phyloP scores from a whole-genome alignment of 2,113 vertebrate species.

The Sebastes fasciatus region DNA sequence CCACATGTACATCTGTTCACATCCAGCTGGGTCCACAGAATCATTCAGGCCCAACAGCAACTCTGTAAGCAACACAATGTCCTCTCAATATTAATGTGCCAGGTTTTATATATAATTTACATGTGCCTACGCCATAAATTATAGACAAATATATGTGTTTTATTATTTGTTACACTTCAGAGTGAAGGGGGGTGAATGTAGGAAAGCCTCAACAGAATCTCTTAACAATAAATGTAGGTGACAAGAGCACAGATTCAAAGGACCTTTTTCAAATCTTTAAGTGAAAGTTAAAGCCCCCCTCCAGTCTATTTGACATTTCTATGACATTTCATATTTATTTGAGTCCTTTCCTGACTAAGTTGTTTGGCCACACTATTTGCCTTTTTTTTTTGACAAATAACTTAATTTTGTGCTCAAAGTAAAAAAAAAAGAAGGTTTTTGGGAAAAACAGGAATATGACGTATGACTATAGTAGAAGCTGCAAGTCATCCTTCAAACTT shows the following conservation, averaged over 20 bases:
- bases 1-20: constrained; percentile 60
- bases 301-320: no score
- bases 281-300: no score
- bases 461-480: no score
- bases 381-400: no score
- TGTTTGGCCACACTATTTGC: no score
- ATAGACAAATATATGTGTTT: not conserved
- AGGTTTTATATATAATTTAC: not conserved
- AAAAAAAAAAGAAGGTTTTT: no score
- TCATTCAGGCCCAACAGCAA: constrained; percentile 26
- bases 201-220: not conserved
- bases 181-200: not conserved
- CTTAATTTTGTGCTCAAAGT: no score
- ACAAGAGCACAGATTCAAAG: constrained; percentile 1
- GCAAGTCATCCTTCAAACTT: no score
- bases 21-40: constrained; percentile 48
- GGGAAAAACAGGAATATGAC: no score
- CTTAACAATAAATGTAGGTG: not conserved
- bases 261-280: not conserved
- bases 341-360: no score
- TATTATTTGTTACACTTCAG: not conserved
- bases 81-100: constrained; percentile 6
- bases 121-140: not conserved
- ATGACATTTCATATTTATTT: no score
- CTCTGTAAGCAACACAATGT: constrained; percentile 24